Evolutionary conservation across 2,113 vertebrate genomes (phyloP), one percentile per base, ranked within the genome.

Genomic region (Tonatia bakeri): DNA sequence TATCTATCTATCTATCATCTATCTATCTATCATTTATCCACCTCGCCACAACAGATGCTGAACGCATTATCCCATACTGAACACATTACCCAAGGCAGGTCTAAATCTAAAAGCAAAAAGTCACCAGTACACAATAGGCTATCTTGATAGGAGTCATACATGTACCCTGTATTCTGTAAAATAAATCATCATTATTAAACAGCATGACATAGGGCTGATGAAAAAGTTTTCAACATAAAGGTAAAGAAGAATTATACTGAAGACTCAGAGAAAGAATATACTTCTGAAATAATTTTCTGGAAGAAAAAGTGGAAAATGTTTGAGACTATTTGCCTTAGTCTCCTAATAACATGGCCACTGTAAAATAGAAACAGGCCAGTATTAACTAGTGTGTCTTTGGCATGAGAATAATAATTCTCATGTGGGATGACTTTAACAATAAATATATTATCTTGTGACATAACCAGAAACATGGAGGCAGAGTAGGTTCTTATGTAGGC

Each of bases 251-350:
- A 54, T 38, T 67, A 67, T 73, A 24, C 36, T 43, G 26, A 76
- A 31, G 5, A 38, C 38, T 59, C 28, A 92, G 40, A 43, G 67
- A 84, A 26, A 84, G 1, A 82, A 31, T 6, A 81, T 92, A 26
- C 8, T 79, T 90, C 26, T 91, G 20, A 90, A 95, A 26, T 80
- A 61, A 36, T 40, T 65, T 92, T 96, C 52, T 90, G 3, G 89
- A 64, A 84, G 10, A 83, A 26, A 10, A n/a, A 40, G 0, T 56
- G 2, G 20, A 85, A 94, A 80, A 65, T 73, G 19, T 45, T 75
- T 54, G 19, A 88, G 22, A 84, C 67, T 80, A 91, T 85, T 80
- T 75, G 4, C 26, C 14, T 72, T 56, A 65, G 0, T 88, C 15
- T 81, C 67, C 9, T 81, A 81, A 24, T 36, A 84, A n/a, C 12